Conservation (phyloP, 2,113 vertebrate species). For the Bagarius yarrelli region DNA sequence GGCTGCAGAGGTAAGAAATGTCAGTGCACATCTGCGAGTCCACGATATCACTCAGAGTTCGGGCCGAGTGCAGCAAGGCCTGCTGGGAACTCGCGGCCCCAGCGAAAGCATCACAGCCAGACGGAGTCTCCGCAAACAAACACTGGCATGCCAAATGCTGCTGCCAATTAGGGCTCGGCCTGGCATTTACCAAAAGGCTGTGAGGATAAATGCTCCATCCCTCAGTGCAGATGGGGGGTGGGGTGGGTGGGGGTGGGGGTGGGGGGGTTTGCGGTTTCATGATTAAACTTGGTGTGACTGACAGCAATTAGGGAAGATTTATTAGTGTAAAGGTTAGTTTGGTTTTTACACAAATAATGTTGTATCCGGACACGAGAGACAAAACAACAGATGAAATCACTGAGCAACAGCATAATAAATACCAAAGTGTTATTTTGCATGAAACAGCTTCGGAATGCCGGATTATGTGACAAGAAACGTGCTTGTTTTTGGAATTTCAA, state of each 20-base stretch:
- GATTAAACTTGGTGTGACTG: conserved; percentile 32
- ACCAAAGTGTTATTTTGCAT: conserved; percentile 30
- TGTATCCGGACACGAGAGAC: conserved; percentile 25
- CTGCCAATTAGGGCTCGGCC: conserved; percentile 51
- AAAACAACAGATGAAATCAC: conserved; percentile 33
- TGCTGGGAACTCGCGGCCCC: conserved; percentile 54
- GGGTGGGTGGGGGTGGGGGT: neutral
- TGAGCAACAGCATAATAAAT: conserved; percentile 24
- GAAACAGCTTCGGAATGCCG: conserved; percentile 1
- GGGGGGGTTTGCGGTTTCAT: neutral
- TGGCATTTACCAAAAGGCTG: conserved; percentile 54
- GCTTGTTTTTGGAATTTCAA: conserved; percentile 45
- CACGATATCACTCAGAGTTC: conserved; percentile 64
- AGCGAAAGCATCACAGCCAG: conserved; percentile 44
- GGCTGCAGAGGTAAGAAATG: conserved; percentile 66
- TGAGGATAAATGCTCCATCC: conserved; percentile 35
- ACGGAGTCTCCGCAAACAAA: conserved; percentile 45
- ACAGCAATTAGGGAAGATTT: conserved; percentile 45
- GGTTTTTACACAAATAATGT: conserved; percentile 36
- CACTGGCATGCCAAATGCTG: conserved; percentile 42
- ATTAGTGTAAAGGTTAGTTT: conserved; percentile 41
- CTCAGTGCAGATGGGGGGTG: neutral
- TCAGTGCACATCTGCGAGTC: conserved; percentile 71
- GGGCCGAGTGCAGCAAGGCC: conserved; percentile 23
- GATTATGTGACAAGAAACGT: conserved; percentile 65